Conservation (phyloP, 1,140 invertebrate genomes). For the Popillia japonica region DNA sequence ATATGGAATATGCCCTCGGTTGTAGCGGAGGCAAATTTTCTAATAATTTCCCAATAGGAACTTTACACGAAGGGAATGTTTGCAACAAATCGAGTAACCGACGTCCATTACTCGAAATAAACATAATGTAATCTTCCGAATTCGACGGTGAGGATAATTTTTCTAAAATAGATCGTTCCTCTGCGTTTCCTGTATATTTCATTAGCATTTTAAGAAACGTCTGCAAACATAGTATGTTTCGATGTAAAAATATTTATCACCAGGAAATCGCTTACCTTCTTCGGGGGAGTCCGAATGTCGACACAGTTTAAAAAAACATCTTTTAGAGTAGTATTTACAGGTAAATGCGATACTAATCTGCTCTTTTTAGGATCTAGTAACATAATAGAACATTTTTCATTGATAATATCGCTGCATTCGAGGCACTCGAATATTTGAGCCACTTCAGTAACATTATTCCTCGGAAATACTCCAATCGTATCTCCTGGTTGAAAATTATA, state of each 20-base stretch:
- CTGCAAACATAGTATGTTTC: slow-evolving; percentile 61
- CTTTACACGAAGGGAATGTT: slow-evolving; percentile 70
- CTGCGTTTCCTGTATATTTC: slow-evolving; percentile 66
- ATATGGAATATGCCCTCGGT: slow-evolving; percentile 83
- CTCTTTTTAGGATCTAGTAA: slow-evolving; percentile 50
- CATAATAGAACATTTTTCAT: slow-evolving; percentile 46
- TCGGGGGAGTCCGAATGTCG: slow-evolving; percentile 61
- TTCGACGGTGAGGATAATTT: slow-evolving; percentile 74
- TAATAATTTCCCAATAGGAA: slow-evolving; percentile 71
- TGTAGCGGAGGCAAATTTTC: slow-evolving; percentile 77
- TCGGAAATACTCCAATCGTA: slow-evolving; percentile 54
- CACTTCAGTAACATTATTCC: slow-evolving; percentile 52
- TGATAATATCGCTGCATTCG: slow-evolving; percentile 40
- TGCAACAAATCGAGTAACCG: slow-evolving; percentile 71
- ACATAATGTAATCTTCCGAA: slow-evolving; percentile 67
- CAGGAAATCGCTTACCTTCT: slow-evolving; percentile 61
- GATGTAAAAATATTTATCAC: not conserved
- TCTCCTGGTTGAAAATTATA: slow-evolving; percentile 51
- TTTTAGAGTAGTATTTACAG: slow-evolving; percentile 57
- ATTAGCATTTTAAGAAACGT: slow-evolving; percentile 70
- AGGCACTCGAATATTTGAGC: slow-evolving; percentile 49
- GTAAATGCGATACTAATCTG: slow-evolving; percentile 60
- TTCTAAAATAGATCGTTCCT: slow-evolving; percentile 70
- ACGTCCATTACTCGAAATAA: slow-evolving; percentile 67
- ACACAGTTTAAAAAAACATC: slow-evolving; percentile 60